Evolutionary conservation across 2,113 vertebrate genomes (phyloP), one percentile per base, ranked within the genome.

Genomic region (Indicator maculatus): DNA sequence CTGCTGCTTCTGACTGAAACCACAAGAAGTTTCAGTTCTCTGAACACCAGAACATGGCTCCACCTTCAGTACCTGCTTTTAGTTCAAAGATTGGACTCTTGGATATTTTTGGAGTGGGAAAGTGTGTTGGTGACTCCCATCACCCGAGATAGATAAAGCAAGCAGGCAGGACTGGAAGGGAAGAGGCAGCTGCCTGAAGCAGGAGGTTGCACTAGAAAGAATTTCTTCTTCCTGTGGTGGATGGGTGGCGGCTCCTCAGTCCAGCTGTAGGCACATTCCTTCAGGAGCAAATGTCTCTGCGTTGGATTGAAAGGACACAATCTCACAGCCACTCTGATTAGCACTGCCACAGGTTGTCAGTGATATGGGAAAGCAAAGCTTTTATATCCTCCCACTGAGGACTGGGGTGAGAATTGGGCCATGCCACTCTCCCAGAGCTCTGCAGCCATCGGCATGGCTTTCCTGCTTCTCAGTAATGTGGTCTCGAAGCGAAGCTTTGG

Each of bases 231-330:
- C 59, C 39, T 0, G 1, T 0, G 3, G 45, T 12, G 33, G 59
- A 23, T 19, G 56, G 38, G 33, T 24, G 26, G 38, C 3, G 60
- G 4, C 47, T 23, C 47, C 28, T 21, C 5, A 1, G 7, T 15
- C 30, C 45, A 73, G 24, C 9, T 1, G 0, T 4, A 2, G 0
- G 0, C 0, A 0, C 9, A 16, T n/a, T 31, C 61, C 74, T 70
- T 21, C 27, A 7, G 3, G 28, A 81, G 45, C 3, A 1, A 8
- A 19, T 6, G 38, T 31, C 74, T 75, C 56, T 1, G 1, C 2
- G 41, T 28, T 14, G 16, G 86, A 15, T 12, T 4, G 28, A 31
- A 38, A 39, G 47, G 41, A 28, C 71, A 36, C 53, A 27, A 56
- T 39, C 65, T 81, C 9, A 7, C 39, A 12, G 3, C 36, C 13